Conservation (phyloP, 2,113 vertebrate species). For the Pomatostomus ruficeps region DNA sequence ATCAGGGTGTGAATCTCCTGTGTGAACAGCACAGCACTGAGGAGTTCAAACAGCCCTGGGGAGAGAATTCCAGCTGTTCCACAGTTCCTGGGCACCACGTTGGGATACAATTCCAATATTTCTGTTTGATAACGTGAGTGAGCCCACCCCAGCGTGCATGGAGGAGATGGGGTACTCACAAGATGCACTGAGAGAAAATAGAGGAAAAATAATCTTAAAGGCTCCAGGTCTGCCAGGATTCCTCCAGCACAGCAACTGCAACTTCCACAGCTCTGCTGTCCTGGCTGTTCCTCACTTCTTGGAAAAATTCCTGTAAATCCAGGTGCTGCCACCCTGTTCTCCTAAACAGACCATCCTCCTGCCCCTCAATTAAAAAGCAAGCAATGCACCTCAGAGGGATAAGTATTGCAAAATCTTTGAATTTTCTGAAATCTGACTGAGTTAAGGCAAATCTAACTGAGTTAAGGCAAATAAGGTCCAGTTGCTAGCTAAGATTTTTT, state of each 20-base stretch:
- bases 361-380: neutral
- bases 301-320: neutral
- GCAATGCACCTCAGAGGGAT: neutral
- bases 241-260: neutral
- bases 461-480: neutral
- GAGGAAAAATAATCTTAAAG: neutral
- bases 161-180: neutral
- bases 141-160: neutral
- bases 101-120: neutral
- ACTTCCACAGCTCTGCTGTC: neutral
- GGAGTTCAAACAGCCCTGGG: neutral
- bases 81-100: neutral
- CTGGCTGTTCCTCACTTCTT: neutral
- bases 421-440: neutral
- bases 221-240: neutral
- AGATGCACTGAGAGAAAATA: neutral
- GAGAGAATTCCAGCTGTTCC: neutral
- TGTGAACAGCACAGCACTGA: neutral
- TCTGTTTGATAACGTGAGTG: neutral
- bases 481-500: neutral
- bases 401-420: neutral
- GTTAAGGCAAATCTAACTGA: neutral
- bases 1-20: neutral
- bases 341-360: neutral
- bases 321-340: neutral